Evolutionary conservation across 1,140 invertebrate genomes (phyloP), one percentile per base, ranked within the genome.

Genomic region (Antheraea mylitta): DNA sequence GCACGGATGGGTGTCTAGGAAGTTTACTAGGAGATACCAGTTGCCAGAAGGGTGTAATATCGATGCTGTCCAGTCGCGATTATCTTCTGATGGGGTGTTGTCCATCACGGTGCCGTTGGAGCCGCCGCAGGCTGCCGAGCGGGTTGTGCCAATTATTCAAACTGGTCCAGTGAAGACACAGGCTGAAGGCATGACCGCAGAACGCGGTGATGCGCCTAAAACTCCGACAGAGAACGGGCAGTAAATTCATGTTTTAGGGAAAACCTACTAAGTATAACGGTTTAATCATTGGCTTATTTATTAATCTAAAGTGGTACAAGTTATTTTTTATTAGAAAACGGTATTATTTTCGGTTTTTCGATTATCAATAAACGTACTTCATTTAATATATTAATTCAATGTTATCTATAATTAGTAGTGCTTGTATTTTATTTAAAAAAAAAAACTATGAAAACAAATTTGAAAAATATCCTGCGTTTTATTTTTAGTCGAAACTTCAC

Each of bases 11-110:
- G 94, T 96, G 8, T 94, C 95, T 0, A 89, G 96, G 2, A 94
- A 96, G 66, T 97, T 97, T 75, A 91, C 93, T 3, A 85, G 96
- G 18, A 91, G 93, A 73, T 96, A 96, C 72, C 69, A 94, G 1
- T 85, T 96, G 11, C 96, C 96, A 4, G 93, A 94, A 22, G 94
- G 94, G 22, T 95, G 94, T 58, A 92, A 96, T 16, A 78, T 94
- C 1, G 93, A 95, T 0, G 91, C 94, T n/a, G 93, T 96, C 5
- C 77, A 92, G 0, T 96, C 95, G 0, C 94, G 90, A 11, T 80
- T 96, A 6, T 96, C 95, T 4, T 95, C 94, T 0, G 96, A 96
- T 74, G 96, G 96, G 4, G 93, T 96, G 6, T 83, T 96, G 1
- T 95, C 93, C 5, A 94, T 96, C 30, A 92, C 85, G 7, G 95